phyloP scores from a whole-genome alignment of 2,888 invertebrate genomes.

The Drosophila robusta region DNA sequence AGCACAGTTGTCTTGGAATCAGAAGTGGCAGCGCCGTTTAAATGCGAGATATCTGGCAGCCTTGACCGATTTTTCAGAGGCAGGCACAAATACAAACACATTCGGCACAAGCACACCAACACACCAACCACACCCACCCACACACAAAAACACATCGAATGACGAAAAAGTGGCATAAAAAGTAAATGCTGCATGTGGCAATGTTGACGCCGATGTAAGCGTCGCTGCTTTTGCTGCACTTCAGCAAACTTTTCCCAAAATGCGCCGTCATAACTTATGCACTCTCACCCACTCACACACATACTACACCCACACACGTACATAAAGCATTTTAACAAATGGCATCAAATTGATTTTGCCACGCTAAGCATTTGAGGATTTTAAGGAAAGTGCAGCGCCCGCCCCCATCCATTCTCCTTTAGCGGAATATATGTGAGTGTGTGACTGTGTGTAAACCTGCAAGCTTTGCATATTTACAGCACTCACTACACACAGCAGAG shows the following conservation, averaged over 20 bases:
- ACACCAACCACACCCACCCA: slow-evolving; percentile 2
- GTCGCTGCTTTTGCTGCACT: slow-evolving; percentile 39
- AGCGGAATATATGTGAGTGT: not conserved
- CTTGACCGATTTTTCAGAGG: slow-evolving; percentile 75
- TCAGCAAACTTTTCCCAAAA: slow-evolving; percentile 48
- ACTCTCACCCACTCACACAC: slow-evolving; percentile 25
- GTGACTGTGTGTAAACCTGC: slow-evolving; percentile 18
- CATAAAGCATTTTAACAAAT: slow-evolving; percentile 70
- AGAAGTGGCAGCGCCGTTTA: slow-evolving; percentile 37
- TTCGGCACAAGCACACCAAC: slow-evolving; percentile 20
- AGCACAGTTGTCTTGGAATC: slow-evolving; percentile 52
- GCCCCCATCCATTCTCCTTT: not conserved
- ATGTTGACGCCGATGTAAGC: slow-evolving; percentile 31
- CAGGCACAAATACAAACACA: slow-evolving; percentile 49
- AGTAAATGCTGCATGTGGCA: slow-evolving; percentile 48
- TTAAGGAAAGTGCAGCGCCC: slow-evolving; percentile 36
- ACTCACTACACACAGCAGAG: slow-evolving; percentile 20
- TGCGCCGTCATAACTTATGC: slow-evolving; percentile 63
- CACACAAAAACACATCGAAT: slow-evolving; percentile 16
- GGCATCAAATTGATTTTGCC: slow-evolving; percentile 78
- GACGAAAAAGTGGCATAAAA: slow-evolving; percentile 54
- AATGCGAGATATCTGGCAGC: slow-evolving; percentile 47
- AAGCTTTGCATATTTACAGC: slow-evolving; percentile 59
- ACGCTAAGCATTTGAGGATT: slow-evolving; percentile 66
- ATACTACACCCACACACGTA: slow-evolving; percentile 12